Conservation (phyloP, 2,888 invertebrate species). For the Cantharis rustica region DNA sequence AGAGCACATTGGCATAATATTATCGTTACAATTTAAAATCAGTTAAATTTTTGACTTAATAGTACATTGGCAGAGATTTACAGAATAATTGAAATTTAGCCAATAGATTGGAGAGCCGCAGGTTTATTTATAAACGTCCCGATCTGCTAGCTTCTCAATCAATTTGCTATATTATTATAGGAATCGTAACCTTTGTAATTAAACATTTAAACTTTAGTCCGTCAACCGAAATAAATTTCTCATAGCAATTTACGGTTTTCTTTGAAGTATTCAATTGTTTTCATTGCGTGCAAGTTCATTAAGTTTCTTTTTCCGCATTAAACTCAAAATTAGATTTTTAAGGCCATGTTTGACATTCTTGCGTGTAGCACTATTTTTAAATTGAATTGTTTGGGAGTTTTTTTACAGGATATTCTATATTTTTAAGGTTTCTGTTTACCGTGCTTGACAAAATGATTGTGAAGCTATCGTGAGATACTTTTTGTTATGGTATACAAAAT, state of each 20-base stretch:
- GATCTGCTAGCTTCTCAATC: neutral
- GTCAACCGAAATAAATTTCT: neutral
- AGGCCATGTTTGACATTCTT: neutral
- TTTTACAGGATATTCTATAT: neutral
- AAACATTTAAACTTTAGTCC: neutral
- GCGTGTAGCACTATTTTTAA: neutral
- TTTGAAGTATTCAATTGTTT: neutral
- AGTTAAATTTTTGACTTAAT: too few species aligned
- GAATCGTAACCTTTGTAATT: neutral
- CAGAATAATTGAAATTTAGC: too few species aligned
- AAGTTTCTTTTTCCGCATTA: neutral
- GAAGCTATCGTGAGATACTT: neutral
- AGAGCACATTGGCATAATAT: too few species aligned
- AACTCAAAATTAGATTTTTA: neutral
- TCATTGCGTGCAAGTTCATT: neutral
- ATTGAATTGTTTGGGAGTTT: neutral
- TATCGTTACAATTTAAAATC: too few species aligned
- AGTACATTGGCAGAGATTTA: too few species aligned
- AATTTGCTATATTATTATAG: neutral
- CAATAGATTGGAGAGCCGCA: too few species aligned
- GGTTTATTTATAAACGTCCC: neutral
- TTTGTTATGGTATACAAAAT: neutral
- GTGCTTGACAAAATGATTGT: neutral
- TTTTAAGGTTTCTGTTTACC: neutral
- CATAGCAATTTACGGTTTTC: neutral